These are phyloP conservation scores for Cheumatopsyche charites DNA, from an alignment of 1,140 invertebrate species.

Conservation along the genomic window DNA sequence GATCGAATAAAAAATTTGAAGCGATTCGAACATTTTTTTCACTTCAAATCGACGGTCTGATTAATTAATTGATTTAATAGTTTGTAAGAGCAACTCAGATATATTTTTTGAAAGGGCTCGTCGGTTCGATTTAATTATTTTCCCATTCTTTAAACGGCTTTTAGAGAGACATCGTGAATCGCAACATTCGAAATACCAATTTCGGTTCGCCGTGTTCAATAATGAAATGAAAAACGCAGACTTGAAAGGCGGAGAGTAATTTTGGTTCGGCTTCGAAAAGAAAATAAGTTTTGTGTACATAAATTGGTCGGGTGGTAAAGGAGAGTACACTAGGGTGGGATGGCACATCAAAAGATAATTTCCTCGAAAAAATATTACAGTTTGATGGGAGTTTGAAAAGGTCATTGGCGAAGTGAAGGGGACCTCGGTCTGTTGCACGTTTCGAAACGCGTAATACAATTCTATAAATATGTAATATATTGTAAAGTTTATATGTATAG, in stretches of 20 bases:
- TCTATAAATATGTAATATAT: too few relatives aligned
- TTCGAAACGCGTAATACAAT: too few relatives aligned
- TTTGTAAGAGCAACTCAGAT: too few relatives aligned
- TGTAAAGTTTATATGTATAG: too few relatives aligned
- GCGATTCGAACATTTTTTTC: too few relatives aligned
- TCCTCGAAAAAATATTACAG: constrained; percentile 32
- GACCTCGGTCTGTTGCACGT: background rate
- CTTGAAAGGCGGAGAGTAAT: constrained; percentile 20
- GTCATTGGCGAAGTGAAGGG: constrained; percentile 3
- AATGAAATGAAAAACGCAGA: constrained; percentile 23
- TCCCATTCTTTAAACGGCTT: too few relatives aligned
- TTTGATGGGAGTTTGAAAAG: constrained; percentile 39
- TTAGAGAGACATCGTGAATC: background rate
- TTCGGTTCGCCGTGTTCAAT: constrained; percentile 15
- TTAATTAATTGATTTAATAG: too few relatives aligned
- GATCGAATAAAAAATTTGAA: too few relatives aligned
- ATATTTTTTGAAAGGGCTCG: too few relatives aligned
- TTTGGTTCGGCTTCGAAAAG: constrained; percentile 21
- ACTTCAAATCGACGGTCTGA: too few relatives aligned
- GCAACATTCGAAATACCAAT: constrained; percentile 17
- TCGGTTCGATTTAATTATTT: too few relatives aligned
- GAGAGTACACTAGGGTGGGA: background rate
- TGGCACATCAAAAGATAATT: constrained; percentile 41
- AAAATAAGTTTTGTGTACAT: constrained; percentile 28
- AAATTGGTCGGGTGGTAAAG: background rate